Evolutionary conservation across 2,888 invertebrate genomes (phyloP), one percentile per base, ranked within the genome.

Genomic region (Acrobasis suavella): DNA sequence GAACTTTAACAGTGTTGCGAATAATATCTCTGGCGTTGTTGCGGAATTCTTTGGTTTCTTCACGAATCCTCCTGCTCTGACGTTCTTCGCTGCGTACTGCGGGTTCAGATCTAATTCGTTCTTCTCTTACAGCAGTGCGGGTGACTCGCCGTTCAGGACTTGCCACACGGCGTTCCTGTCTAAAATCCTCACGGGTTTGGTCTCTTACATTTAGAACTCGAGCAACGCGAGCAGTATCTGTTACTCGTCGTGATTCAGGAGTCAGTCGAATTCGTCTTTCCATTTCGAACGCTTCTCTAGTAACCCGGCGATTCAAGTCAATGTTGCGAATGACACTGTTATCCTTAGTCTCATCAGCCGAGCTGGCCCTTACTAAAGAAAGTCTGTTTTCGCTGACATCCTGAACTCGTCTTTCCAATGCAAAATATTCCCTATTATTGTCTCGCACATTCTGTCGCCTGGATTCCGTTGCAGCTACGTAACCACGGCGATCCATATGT

Each of bases 161-260:
- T 12, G 32, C 14, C 9, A 14, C 1, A n/a, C 32, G 17, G 12
- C 51, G 32, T 32, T 52, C 52, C 32, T 32, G 52, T 32, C 55
- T 56, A 56, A 56, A 56, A 56, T 56, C 55, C 42, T 56, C 55
- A 12, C 55, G 39, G 12, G 39, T 42, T 56, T 56, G 56, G 32
- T 52, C 12, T 52, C 22, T 56, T 15, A 42, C 14, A 15, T 55
- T 55, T 10, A 16, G 15, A 10, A 15, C 54, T 15, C 7, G 9
- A 38, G 8, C 5, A 17, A n/a, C 9, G 42, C 56, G 56, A 42
- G 16, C 16, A 8, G 10, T 16, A 39, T 39, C 39, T 16, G 55
- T 56, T 14, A 56, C 42, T 46, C 42, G 56, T 22, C 42, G 42
- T 42, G 22, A 22, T 56, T 56, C 56, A 46, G 22, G 42, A 56